Conservation (phyloP, 53 echinoderm and acorn worm genomes). For the Pentamera pediparva region DNA sequence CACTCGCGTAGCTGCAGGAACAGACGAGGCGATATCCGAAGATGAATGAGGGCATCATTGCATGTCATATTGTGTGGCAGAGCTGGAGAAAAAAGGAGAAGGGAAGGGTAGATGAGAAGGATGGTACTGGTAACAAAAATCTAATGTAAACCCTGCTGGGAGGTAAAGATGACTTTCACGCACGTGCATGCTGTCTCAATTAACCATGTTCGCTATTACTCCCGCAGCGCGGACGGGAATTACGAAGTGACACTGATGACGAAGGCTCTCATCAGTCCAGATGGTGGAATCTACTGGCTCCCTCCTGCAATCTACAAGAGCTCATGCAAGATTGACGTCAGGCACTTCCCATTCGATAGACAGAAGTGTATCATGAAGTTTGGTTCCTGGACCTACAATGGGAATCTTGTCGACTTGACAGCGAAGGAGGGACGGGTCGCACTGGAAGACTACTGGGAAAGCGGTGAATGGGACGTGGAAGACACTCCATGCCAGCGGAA, state of each 20-base stretch:
- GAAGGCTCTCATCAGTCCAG: slow-evolving; percentile 75
- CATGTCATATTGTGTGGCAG: no score
- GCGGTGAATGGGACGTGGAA: slow-evolving; percentile 93
- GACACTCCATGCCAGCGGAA: slow-evolving; percentile 33
- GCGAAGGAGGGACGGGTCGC: slow-evolving; percentile 52
- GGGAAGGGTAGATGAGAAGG: no score
- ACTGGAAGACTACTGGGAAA: slow-evolving; percentile 91
- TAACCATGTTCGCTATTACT: no score
- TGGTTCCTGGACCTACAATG: slow-evolving; percentile 99
- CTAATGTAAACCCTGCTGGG: no score
- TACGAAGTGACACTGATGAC: slow-evolving; percentile 96
- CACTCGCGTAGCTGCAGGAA: no score
- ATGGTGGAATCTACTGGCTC: slow-evolving; percentile 81
- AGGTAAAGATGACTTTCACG: no score
- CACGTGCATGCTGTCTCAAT: no score
- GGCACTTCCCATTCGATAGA: slow-evolving; percentile 93
- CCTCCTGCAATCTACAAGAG: slow-evolving; percentile 99
- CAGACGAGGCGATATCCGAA: no score
- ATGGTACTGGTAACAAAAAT: no score
- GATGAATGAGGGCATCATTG: no score
- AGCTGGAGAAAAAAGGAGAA: no score
- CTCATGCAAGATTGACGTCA: slow-evolving; percentile 86
- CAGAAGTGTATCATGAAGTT: slow-evolving; percentile 95
- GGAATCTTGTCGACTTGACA: slow-evolving; percentile 63
- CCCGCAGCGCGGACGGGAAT: slow-evolving; percentile 89